Conservation (phyloP, 2,797 vertebrate genomes). For the Psittacula echo region DNA sequence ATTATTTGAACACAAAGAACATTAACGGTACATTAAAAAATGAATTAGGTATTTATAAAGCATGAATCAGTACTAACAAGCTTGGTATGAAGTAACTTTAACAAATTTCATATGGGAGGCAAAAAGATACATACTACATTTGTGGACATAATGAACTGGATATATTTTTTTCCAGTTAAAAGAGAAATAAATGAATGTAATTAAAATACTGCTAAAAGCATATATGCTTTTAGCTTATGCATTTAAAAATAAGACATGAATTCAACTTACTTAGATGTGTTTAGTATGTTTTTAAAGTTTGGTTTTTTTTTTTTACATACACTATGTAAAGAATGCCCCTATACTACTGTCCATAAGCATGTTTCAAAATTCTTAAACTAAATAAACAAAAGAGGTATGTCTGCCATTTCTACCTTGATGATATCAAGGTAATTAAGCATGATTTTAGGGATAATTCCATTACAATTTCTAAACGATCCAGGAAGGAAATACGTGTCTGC, state of each 20-base stretch:
- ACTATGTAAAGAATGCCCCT: not conserved
- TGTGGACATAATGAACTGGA: constrained; percentile 9
- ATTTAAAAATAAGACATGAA: not conserved
- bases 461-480: not conserved
- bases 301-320: not conserved
- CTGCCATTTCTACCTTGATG: constrained; percentile 41
- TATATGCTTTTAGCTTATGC: not conserved
- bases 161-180: not conserved
- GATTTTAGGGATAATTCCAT: not conserved
- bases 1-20: constrained; percentile 38
- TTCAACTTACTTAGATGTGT: not conserved
- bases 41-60: not conserved
- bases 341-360: constrained; percentile 18
- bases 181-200: constrained; percentile 1
- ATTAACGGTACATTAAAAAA: not conserved
- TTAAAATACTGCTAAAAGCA: not conserved
- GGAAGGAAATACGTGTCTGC: constrained; percentile 45
- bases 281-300: not conserved
- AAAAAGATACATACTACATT: not conserved
- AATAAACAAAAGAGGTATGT: not conserved
- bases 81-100: not conserved
- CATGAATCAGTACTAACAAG: not conserved
- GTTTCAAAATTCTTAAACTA: constrained; percentile 46
- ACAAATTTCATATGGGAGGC: constrained; percentile 1
- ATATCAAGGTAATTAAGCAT: constrained; percentile 28